Conservation (phyloP, 2,113 vertebrate species). For the Silurus meridionalis region DNA sequence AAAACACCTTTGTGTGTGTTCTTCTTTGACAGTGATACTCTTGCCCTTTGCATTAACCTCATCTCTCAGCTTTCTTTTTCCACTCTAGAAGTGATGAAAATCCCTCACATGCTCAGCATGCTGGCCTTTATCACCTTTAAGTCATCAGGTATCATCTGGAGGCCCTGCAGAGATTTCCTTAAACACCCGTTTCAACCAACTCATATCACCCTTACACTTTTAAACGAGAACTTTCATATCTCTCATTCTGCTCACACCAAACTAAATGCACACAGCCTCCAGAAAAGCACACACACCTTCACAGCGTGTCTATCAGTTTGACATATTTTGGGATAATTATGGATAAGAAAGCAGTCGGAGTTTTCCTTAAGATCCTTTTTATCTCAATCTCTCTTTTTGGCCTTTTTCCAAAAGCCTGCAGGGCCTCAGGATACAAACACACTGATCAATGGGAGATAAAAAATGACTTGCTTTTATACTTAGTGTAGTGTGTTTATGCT, state of each 20-base stretch:
- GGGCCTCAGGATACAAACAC: neutral
- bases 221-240: neutral
- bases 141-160: conserved; percentile 33
- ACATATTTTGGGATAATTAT: neutral
- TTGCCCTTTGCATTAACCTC: conserved; percentile 20
- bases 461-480: neutral
- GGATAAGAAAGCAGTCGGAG: neutral
- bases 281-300: neutral
- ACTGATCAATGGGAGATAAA: neutral
- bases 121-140: conserved; percentile 27
- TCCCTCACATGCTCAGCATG: conserved; percentile 40
- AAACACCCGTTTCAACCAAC: conserved; percentile 26
- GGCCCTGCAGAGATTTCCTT: conserved; percentile 12
- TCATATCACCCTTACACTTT: neutral
- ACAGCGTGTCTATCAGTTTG: neutral
- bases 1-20: conserved; percentile 11
- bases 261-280: neutral
- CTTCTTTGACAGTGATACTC: conserved; percentile 44
- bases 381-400: conserved; percentile 5
- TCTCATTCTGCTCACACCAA: neutral
- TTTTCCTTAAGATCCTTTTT: neutral
- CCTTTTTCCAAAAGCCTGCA: neutral
- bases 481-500: neutral
- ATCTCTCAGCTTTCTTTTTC: conserved; percentile 39
- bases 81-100: conserved; percentile 30